These are phyloP conservation scores for Eueides isabella DNA, from an alignment of 1,140 invertebrate species.

Conservation along the genomic window DNA sequence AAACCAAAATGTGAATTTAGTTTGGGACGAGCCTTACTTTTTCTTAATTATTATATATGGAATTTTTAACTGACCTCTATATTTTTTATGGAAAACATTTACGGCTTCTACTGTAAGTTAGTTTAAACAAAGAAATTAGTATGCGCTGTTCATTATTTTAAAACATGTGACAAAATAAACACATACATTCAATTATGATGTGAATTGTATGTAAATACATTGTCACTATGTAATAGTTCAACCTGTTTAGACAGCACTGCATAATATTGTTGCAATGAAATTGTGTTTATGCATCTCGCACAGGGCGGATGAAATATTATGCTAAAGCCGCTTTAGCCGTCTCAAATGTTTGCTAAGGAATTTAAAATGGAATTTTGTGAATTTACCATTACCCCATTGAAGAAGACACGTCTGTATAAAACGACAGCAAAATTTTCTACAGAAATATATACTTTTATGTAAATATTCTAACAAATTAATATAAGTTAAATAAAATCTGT, in stretches of 20 bases:
- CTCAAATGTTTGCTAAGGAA: constrained; percentile 11
- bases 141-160: background rate
- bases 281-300: constrained; percentile 15
- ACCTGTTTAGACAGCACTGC: constrained; percentile 21
- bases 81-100: no score
- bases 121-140: background rate
- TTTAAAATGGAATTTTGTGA: constrained; percentile 8
- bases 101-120: no score
- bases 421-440: background rate
- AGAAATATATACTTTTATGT: background rate
- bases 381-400: constrained; percentile 1
- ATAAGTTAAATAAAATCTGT: no score
- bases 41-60: no score
- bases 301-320: constrained; percentile 13
- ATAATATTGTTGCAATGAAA: constrained; percentile 25
- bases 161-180: background rate
- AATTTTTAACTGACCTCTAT: no score
- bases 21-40: no score
- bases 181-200: background rate
- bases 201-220: constrained; percentile 20
- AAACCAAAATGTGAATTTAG: no score
- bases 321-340: constrained; percentile 6
- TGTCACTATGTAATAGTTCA: constrained; percentile 20
- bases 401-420: background rate
- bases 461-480: no score